Evolutionary conservation across 2,888 invertebrate genomes (phyloP), one percentile per base, ranked within the genome.

Genomic region (Hypselothyrea guttata): DNA sequence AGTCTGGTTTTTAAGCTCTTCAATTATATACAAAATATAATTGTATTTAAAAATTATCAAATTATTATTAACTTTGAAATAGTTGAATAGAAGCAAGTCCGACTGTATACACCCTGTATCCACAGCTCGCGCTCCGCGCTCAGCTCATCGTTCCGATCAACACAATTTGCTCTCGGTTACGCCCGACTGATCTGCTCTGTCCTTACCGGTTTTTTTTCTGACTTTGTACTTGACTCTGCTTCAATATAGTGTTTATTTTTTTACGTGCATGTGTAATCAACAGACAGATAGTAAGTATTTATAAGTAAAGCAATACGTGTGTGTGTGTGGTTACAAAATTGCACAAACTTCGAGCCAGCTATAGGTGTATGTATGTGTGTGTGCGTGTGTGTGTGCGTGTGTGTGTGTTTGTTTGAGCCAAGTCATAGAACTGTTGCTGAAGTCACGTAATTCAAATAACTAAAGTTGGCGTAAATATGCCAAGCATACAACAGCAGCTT

Each of bases 361-460:
- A 16, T 31, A 40, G 33, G 41, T 42, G 42, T 16, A 45, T 49
- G 35, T 22, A 33, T 38, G 15, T 40, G 35, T 53, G 41, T 46
- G 56, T 42, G 22, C 30, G 47, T 44, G 52, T 28, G 27, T 44
- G 42, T 38, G 42, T 47, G 40, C 47, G 40, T 34, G 48, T 45
- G 45, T 41, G 40, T 33, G 52, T 74, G 65, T 51, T n/a, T n/a
- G n/a, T n/a, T n/a, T 59, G 47, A 63, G 72, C 83, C 63, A 83
- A 84, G 79, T 78, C 79, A 72, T 75, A 72, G 70, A 84, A 84
- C 87, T 86, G 86, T 85, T 85, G 84, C 86, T 64, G 73, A 86
- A 87, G 84, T 87, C 85, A 87, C 87, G 87, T 86, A 86, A 86
- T 85, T 86, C 87, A 87, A 86, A 86, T 85, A 87, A 84, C 86